Percentiles rank a stretch among this genome's conserved stretches.
Conservation (phyloP, 2,888 invertebrate genomes). For the Idaea straminata region DNA sequence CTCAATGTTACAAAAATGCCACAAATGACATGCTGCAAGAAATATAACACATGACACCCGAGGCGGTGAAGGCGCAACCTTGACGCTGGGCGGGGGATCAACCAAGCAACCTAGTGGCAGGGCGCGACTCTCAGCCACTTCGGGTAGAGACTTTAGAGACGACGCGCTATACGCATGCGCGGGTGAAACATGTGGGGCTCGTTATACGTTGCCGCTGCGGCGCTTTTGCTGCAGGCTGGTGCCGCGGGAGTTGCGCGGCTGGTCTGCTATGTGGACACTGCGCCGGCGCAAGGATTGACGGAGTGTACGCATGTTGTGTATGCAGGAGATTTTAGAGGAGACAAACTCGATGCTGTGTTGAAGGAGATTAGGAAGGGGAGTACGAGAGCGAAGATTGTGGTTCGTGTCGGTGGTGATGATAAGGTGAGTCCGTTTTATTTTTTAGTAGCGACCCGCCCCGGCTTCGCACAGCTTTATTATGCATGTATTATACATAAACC, state of each 20-base stretch:
- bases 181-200: conserved; percentile 59
- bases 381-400: conserved; percentile 75
- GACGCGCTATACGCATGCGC: conserved; percentile 28
- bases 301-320: conserved; percentile 78
- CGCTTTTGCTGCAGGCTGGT: conserved; percentile 12
- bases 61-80: conserved; percentile 67
- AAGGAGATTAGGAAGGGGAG: conserved; percentile 74
- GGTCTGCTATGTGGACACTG: conserved; percentile 68
- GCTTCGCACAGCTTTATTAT: too few relatives aligned
- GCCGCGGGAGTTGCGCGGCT: conserved; percentile 69
- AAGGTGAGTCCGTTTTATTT: conserved; percentile 67
- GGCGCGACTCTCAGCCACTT: conserved; percentile 53
- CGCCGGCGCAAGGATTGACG: conserved; percentile 50
- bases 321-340: conserved; percentile 65
- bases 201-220: conserved; percentile 55
- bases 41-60: conserved; percentile 30
- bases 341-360: conserved; percentile 61
- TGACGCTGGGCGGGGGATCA: conserved; percentile 68
- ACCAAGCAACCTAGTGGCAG: conserved; percentile 57
- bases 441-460: too few relatives aligned
- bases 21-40: conserved; percentile 21
- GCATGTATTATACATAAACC: too few relatives aligned
- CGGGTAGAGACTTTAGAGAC: conserved; percentile 38
- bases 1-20: conserved; percentile 38
- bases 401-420: conserved; percentile 78